Evolutionary conservation across 2,797 vertebrate genomes (phyloP), one percentile per base, ranked within the genome.

Genomic region (Melanotaenia parkinsoni): DNA sequence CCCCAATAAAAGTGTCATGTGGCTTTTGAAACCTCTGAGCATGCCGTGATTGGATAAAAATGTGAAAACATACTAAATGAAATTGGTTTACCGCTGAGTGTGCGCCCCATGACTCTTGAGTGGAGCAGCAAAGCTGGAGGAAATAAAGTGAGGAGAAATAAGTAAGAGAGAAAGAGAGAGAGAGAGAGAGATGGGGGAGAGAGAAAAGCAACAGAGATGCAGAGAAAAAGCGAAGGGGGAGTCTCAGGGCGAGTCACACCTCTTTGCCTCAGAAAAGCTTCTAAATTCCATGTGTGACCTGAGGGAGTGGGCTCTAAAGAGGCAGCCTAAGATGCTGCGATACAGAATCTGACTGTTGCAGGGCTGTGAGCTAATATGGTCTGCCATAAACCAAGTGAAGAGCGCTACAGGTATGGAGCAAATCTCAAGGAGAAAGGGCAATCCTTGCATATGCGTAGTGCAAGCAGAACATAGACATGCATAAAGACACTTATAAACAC

Each of bases 1-100:
- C 89, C 79, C 91, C 91, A 91, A 90, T 93, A 92, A 94, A 91
- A 90, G 91, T 84, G 69, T 89, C 90, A 86, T 89, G 89, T 86
- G 87, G 91, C 83, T 92, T 93, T 83, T 86, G 86, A 90, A 93
- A 90, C 88, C 91, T 91, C 90, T 76, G 88, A 91, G 91, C 91
- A 81, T 73, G 82, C 77, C 79, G 62, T 93, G 92, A 94, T 93
- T 94, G 92, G 93, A 94, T 94, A 86, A 92, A 91, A 91, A 93
- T 88, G 90, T 80, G 91, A 92, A 93, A 93, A 93, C 89, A 92
- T 91, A 92, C 88, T 92, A 94, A 92, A 89, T 90, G 86, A 90
- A 93, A 94, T 94, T 94, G 89, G 90, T 94, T 95, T 94, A 91
- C 91, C 75, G 84, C 91, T 91, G 90, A 87, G 86, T 74, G 76